A percentile compares a stretch with the other conserved stretches of the same genome.
Evolutionary conservation across 2,113 vertebrate species (phyloP).

Genomic region (Probosciger aterrimus): DNA sequence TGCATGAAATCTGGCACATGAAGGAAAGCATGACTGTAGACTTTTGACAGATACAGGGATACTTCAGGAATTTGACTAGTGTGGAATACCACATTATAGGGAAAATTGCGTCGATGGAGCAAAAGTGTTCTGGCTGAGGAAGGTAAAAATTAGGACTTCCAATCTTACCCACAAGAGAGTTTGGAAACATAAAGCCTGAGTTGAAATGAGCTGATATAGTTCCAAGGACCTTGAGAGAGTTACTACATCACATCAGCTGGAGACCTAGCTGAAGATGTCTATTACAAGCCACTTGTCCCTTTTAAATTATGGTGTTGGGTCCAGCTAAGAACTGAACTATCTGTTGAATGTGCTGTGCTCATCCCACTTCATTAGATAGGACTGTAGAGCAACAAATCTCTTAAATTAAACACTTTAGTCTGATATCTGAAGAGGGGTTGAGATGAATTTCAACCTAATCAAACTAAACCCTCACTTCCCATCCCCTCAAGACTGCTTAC

Average conservation of each 20-base stretch:
- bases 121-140: not conserved
- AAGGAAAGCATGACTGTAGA: not conserved
- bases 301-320: not conserved
- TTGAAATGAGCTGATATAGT: not conserved
- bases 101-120: not conserved
- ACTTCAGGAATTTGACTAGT: not conserved
- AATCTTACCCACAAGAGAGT: not conserved
- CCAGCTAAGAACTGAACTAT: not conserved
- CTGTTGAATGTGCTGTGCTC: not conserved
- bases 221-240: not conserved
- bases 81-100: not conserved
- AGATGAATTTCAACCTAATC: not conserved
- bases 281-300: not conserved
- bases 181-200: not conserved
- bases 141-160: not conserved
- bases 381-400: not conserved
- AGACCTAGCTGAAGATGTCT: not conserved
- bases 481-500: not conserved
- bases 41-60: not conserved
- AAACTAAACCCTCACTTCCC: not conserved
- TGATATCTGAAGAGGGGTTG: not conserved
- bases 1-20: not conserved
- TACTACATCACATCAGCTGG: not conserved
- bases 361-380: not conserved
- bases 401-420: constrained; percentile 7